Base-by-base conservation (phyloP, 2,113 vertebrate genomes). In the Otolemur garnettii region DNA sequence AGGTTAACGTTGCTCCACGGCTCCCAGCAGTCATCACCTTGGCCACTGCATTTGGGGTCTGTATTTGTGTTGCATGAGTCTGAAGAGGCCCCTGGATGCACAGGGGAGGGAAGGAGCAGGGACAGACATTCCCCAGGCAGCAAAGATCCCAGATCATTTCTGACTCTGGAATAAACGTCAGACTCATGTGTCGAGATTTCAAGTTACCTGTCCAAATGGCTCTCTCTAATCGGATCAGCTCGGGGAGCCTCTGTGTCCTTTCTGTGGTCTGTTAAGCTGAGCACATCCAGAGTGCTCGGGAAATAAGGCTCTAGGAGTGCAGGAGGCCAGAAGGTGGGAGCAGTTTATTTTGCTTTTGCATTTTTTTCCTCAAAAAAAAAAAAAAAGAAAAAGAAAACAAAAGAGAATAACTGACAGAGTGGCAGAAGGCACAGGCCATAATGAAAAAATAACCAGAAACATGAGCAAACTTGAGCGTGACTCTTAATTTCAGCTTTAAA, bases 111-210 rank as follows among this genome's bases (percentile, higher is more conserved):
- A 14, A 78, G 74, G n/a, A 33, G 26, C 26, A 92, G 77, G 85
- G 92, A 96, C 92, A 93, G 82, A 95, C 60, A 33, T 82, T 82
- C 84, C 93, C 74, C 59, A 13, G 93, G 75, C 10, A 72, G 95
- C 95, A 96, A 95, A 83, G 50, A 95, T 60, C 30, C 42, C 90
- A 81, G 92, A 95, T 84, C 59, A 87, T 94, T 92, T 91, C 90
- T 87, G 84, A 97, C 88, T 90, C 9, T 59, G 77, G 87, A 97
- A 95, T 38, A 89, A 86, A 80, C 93, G 62, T 96, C 93, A 81
- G 66, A 72, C 96, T 95, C 96, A 83, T 84, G 72, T 79, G 84
- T 97, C 94, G 83, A 96, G 78, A 82, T 60, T 90, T 90, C 89
- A 75, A 59, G 57, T 81, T 91, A 92, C 92, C 96, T 92, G 96